A percentile compares a stretch with the other conserved stretches of the same genome.
phyloP scores from a whole-genome alignment of 2,113 vertebrate species.

The Turdus rufiventris region DNA sequence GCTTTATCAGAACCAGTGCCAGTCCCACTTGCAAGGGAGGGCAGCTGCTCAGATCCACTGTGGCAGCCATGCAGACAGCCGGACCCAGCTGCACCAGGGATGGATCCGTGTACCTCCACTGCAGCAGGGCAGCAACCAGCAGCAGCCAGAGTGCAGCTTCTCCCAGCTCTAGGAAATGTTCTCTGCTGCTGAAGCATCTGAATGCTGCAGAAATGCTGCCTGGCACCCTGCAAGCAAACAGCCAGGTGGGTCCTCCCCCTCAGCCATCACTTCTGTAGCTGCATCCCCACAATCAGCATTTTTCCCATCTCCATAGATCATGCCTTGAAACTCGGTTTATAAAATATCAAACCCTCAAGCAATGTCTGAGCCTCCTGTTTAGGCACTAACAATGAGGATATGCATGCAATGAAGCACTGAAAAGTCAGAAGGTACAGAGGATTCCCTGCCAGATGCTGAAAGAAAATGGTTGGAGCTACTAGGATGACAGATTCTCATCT shows the following conservation, averaged over 20 bases:
- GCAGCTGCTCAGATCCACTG: not conserved
- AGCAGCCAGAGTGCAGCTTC: not conserved
- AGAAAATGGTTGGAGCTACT: slow-evolving; percentile 40
- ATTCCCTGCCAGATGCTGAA: slow-evolving; percentile 43
- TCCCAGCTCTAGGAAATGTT: not conserved
- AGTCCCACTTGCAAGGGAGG: not conserved
- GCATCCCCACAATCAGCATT: not conserved
- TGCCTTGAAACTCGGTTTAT: not conserved
- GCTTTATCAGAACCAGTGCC: not conserved
- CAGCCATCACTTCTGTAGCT: not conserved
- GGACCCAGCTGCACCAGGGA: not conserved
- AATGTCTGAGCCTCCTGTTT: not conserved
- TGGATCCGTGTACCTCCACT: rapidly evolving
- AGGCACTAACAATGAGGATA: not conserved
- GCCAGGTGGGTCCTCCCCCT: not conserved
- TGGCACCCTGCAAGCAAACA: not conserved
- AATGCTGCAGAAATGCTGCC: not conserved
- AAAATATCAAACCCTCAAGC: not conserved
- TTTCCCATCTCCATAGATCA: not conserved
- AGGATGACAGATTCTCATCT: slow-evolving; percentile 40
- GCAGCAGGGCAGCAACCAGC: not conserved
- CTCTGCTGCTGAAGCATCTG: not conserved
- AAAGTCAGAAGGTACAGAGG: not conserved
- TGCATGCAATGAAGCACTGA: not conserved
- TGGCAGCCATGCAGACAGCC: not conserved